A percentile compares a stretch with the other conserved stretches of the same genome.
These are phyloP conservation scores for Cyclina sinensis DNA, from an alignment of 1,140 invertebrate species.

Conservation along the genomic window DNA sequence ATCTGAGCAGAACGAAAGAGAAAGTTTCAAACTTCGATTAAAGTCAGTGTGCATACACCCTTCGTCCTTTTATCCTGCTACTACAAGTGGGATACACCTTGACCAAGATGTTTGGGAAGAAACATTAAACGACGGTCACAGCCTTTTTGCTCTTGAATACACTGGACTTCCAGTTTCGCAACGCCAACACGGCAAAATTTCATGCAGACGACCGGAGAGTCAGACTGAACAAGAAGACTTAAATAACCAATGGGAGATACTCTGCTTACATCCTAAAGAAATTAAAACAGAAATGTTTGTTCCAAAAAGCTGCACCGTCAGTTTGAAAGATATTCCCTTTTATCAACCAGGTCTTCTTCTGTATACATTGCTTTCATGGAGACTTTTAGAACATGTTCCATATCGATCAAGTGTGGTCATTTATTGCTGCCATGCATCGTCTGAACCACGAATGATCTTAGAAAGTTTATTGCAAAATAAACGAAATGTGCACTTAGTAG, in stretches of 20 bases:
- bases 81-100: neutral
- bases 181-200: neutral
- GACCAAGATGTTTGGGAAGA: conserved; percentile 31
- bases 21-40: neutral
- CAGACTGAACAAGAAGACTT: neutral
- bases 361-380: neutral
- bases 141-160: conserved; percentile 29
- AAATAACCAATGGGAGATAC: neutral
- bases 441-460: neutral
- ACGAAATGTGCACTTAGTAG: neutral
- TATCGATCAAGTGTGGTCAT: neutral
- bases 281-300: conserved; percentile 2
- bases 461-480: neutral
- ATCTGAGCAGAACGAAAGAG: neutral
- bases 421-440: neutral
- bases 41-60: conserved; percentile 23
- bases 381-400: neutral
- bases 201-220: neutral
- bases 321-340: conserved; percentile 11
- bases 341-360: conserved; percentile 31
- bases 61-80: neutral
- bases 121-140: neutral
- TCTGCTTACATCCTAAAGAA: neutral
- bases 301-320: neutral
- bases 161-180: neutral